Conservation (phyloP, 2,113 vertebrate species). For the cat (Felis catus) region F.catus_Fca126_mat1.0 CM031413.1:38704501-38705000, state of each 20-base stretch:
- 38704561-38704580: conserved; percentile 81
- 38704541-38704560: conserved; percentile 75
- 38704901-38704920: conserved; percentile 80
- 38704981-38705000: conserved; percentile 79
- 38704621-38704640: conserved; percentile 75
- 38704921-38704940: conserved; percentile 75
- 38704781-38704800: conserved; percentile 75
- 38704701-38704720: conserved; percentile 90
- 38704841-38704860: conserved; percentile 86
- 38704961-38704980: conserved; percentile 63
- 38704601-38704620: conserved; percentile 71
- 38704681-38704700: conserved; percentile 88
- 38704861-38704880: conserved; percentile 75
- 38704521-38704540: conserved; percentile 21
- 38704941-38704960: conserved; percentile 70
- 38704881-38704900: conserved; percentile 75
- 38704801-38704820: conserved; percentile 78
- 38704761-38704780: conserved; percentile 85
- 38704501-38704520: conserved; percentile 42
- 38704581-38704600: conserved; percentile 73
- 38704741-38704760: conserved; percentile 84
- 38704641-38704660: conserved; percentile 85
- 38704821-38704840: conserved; percentile 82
- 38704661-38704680: conserved; percentile 90
- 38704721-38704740: conserved; percentile 89